Base-by-base conservation (phyloP, 92 coral and sea anemone species). In the Porites evermanni region DNA sequence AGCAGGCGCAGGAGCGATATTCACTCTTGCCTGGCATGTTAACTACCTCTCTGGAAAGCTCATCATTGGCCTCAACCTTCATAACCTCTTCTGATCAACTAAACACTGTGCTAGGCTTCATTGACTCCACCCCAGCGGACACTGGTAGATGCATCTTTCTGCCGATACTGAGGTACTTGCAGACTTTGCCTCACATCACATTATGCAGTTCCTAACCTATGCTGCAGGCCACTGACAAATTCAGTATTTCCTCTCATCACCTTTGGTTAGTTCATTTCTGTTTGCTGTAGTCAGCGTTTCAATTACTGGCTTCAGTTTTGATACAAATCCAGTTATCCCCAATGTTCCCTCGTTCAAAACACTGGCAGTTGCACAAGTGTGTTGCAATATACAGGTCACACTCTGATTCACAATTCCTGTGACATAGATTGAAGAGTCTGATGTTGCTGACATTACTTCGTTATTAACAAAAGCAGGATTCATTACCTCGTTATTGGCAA, bases 291-390 rank as follows among this genome's bases (percentile, higher is more conserved):
- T 90, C 12, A 90, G 56, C n/a, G 85, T 88, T 44, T 67, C 89
- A 18, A 72, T 21, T 50, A 87, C 87, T 61, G 86, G 91, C 44
- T 77, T 21, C 7, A 83, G 10, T 23, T 88, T 82, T 24, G 78
- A 16, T 54, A 64, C 69, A 12, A 9, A 14, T 16, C 69, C 32
- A 66, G 72, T 72, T 53, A 65, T 88, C 73, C 77, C 84, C 89
- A 78, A 82, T 54, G 60, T 69, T 1, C 63, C 85, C 66, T 89
- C 85, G 64, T 70, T 79, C 12, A 90, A 67, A 8, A 79, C 79
- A 79, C 90, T 85, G 9, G 80, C 87, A 32, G 93, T 85, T 4
- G 93, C 85, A 51, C 93, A 89, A 20, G 93, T 90, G 70, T 79
- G 87, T 47, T 53, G 56, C 51, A 85, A 74, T 67, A 90, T 71